Percentiles rank a stretch among this genome's conserved stretches.
phyloP scores from a whole-genome alignment of 2,888 invertebrate species.

The Cybosia mesomella region DNA sequence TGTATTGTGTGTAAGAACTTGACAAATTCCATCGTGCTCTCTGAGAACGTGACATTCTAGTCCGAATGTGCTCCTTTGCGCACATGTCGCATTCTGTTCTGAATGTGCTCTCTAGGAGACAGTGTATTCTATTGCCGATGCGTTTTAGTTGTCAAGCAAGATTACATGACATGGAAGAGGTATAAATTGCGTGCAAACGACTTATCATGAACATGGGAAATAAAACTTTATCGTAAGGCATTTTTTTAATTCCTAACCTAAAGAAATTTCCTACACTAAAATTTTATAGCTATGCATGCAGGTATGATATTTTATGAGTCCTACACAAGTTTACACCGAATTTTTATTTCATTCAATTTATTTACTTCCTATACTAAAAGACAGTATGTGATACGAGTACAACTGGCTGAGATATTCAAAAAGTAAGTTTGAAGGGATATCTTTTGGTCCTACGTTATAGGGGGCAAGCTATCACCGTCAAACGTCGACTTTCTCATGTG shows the following conservation, averaged over 20 bases:
- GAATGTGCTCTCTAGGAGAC: not conserved
- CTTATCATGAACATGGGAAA: not conserved
- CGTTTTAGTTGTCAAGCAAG: not conserved
- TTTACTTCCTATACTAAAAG: not conserved
- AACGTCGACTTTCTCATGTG: not conserved
- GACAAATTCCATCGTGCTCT: not conserved
- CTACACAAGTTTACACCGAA: accelerated
- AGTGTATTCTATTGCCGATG: not conserved
- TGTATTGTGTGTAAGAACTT: too few relatives aligned
- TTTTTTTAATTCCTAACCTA: not conserved
- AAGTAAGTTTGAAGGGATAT: too few relatives aligned
- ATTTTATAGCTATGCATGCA: not conserved
- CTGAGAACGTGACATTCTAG: not conserved
- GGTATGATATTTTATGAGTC: not conserved
- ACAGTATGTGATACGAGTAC: not conserved
- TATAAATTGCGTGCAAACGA: conserved; percentile 1
- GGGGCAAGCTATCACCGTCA: not conserved
- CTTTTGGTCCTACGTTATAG: too few relatives aligned
- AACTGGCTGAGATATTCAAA: not conserved
- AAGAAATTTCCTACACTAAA: not conserved
- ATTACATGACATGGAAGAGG: not conserved
- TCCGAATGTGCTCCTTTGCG: not conserved
- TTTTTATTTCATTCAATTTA: not conserved
- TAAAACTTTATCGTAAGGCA: conserved; percentile 2
- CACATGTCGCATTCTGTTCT: not conserved